phyloP scores from a whole-genome alignment of 2,797 vertebrate species.

The Pteropus rufus region DNA sequence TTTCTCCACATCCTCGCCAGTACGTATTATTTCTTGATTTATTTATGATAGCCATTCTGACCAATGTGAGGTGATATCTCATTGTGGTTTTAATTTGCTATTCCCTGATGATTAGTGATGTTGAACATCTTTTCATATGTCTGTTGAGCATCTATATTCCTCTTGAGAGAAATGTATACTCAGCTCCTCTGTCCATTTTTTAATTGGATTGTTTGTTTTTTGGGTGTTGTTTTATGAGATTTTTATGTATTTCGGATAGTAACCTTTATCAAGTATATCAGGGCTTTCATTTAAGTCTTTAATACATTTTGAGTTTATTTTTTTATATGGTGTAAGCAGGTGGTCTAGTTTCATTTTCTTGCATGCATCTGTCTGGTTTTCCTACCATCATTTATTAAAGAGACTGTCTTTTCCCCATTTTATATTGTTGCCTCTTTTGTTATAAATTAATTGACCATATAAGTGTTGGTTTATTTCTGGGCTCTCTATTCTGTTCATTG shows the following conservation, averaged over 20 bases:
- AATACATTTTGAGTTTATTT: neutral
- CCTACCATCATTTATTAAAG: neutral
- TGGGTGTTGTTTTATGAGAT: neutral
- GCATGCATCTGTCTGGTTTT: neutral
- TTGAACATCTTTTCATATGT: neutral
- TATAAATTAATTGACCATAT: neutral
- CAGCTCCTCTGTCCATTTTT: neutral
- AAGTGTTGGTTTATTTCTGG: neutral
- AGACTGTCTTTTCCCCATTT: neutral
- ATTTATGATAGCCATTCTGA: neutral
- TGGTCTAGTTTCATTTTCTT: neutral
- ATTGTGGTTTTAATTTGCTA: neutral
- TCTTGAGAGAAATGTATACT: neutral
- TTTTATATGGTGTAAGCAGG: neutral
- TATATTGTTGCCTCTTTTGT: neutral
- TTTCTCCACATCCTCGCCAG: neutral
- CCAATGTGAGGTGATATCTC: neutral
- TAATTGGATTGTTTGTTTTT: neutral
- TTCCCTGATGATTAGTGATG: neutral
- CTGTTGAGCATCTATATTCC: neutral
- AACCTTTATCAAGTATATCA: neutral
- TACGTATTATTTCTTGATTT: neutral
- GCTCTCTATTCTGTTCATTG: neutral
- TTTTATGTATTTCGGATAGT: neutral
- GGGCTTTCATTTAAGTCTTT: neutral